Conservation (phyloP, 2,888 invertebrate species). For the Amblyteles armatorius region DNA sequence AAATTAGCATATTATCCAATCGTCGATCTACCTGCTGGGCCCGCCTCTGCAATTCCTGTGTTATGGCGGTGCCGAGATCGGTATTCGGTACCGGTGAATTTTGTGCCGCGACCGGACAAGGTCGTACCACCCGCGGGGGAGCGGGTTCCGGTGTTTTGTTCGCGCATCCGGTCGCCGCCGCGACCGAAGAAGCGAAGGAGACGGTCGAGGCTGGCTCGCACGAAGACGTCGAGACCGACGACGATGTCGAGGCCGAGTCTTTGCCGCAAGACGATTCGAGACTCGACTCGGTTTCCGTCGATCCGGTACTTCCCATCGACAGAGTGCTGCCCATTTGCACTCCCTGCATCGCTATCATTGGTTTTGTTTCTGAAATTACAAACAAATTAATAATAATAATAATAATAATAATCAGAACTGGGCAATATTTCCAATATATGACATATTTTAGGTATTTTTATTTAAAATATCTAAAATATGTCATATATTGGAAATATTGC, state of each 20-base stretch:
- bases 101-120: constrained; percentile 66
- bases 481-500: no score
- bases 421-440: no score
- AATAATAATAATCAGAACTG: not conserved
- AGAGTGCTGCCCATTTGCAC: constrained; percentile 84
- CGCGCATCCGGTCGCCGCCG: constrained; percentile 82
- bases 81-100: constrained; percentile 81
- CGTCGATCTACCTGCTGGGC: constrained; percentile 86
- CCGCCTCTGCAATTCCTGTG: constrained; percentile 89
- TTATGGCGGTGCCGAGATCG: constrained; percentile 89
- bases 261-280: constrained; percentile 82
- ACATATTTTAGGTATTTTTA: no score
- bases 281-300: constrained; percentile 83
- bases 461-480: no score
- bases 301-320: constrained; percentile 84
- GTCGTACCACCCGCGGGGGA: constrained; percentile 69
- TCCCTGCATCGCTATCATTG: constrained; percentile 82
- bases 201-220: constrained; percentile 79
- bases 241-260: constrained; percentile 82
- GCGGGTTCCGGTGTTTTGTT: constrained; percentile 66
- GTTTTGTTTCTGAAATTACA: constrained; percentile 77
- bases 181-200: constrained; percentile 74
- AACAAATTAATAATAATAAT: not conserved
- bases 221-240: constrained; percentile 82
- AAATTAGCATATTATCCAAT: constrained; percentile 38